phyloP scores from a whole-genome alignment of 2,797 vertebrate genomes.

The Lepilemur ruficaudatus region DNA sequence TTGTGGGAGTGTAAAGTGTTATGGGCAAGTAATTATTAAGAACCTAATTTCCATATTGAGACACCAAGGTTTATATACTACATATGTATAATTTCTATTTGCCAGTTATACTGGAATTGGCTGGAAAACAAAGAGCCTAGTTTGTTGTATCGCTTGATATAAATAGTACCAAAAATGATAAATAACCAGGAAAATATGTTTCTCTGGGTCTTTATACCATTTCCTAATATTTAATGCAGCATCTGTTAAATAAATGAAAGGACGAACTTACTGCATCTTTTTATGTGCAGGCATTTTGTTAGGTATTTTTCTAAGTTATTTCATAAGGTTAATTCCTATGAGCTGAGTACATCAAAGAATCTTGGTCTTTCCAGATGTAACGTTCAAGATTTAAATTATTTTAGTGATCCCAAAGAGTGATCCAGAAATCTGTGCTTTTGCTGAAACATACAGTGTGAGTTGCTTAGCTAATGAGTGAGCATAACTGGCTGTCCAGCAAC shows the following conservation, averaged over 20 bases:
- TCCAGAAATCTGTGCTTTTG: not conserved
- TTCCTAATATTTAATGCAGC: not conserved
- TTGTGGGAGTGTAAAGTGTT: not conserved
- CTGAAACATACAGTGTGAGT: not conserved
- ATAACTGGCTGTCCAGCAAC: not conserved
- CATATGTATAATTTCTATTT: not conserved
- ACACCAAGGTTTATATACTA: not conserved
- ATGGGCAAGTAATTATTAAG: not conserved
- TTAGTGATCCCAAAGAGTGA: not conserved
- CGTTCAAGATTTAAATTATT: conserved; percentile 14
- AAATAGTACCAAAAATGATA: conserved; percentile 7
- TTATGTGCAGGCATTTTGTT: not conserved
- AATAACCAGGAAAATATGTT: conserved; percentile 2
- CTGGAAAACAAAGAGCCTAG: not conserved
- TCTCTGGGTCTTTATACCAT: not conserved
- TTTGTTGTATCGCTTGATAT: not conserved
- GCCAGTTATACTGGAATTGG: not conserved
- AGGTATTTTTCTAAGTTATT: conserved; percentile 36
- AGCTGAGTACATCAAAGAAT: not conserved
- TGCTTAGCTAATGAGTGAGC: not conserved
- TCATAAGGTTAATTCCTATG: not conserved
- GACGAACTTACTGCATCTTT: not conserved
- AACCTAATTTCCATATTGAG: not conserved
- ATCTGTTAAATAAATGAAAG: not conserved
- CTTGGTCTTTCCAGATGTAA: not conserved